Conservation (phyloP, 2,113 vertebrate species). For the Apodemus speciosus region DNA sequence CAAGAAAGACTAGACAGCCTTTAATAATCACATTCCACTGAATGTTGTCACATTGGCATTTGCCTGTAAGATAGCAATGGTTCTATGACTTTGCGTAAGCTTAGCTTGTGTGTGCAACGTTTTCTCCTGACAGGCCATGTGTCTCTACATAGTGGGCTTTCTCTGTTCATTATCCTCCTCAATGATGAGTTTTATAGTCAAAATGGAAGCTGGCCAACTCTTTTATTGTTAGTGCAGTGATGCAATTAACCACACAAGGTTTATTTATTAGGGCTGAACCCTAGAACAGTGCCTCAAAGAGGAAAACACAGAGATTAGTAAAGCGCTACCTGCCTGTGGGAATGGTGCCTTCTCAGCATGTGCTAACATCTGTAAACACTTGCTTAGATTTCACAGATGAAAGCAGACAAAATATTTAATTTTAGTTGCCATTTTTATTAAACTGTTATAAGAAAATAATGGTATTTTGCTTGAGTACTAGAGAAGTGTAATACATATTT, state of each 20-base stretch:
- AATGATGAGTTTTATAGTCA: constrained; percentile 83
- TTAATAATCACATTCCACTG: background rate
- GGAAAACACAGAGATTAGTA: constrained; percentile 78
- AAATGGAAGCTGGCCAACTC: constrained; percentile 80
- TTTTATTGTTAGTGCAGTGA: constrained; percentile 79
- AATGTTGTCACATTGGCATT: constrained; percentile 19
- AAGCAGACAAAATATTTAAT: constrained; percentile 64
- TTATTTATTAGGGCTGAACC: constrained; percentile 80
- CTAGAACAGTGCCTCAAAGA: constrained; percentile 79
- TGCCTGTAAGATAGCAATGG: background rate
- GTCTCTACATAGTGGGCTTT: constrained; percentile 47
- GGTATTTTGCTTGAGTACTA: constrained; percentile 59
- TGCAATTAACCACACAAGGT: constrained; percentile 78
- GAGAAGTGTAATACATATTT: constrained; percentile 39
- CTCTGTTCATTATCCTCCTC: constrained; percentile 71
- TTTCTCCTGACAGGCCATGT: background rate
- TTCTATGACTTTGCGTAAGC: background rate
- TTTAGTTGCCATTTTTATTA: constrained; percentile 74
- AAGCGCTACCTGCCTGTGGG: constrained; percentile 62
- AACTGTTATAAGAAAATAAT: constrained; percentile 71
- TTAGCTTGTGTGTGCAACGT: background rate
- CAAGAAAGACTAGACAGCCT: background rate
- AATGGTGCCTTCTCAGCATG: constrained; percentile 53
- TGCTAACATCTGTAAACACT: constrained; percentile 61
- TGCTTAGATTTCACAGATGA: constrained; percentile 74